Base-by-base conservation (phyloP, 2,888 invertebrate species). In the Pandemis heparana region DNA sequence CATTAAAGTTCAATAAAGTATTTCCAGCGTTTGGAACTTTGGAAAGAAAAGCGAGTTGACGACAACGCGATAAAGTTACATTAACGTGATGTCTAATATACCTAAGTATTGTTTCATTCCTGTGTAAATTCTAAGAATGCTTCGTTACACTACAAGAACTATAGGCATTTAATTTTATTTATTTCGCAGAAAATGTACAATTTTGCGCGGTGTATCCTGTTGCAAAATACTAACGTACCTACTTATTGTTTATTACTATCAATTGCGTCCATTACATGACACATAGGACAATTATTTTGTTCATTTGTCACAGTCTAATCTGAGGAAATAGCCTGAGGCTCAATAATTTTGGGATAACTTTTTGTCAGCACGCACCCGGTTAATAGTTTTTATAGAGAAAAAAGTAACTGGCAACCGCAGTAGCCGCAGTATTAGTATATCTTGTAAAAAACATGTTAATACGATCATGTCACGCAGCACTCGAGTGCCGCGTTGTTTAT, bases 1-100 rank as follows among this genome's bases (percentile, higher is more conserved):
- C n/a, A 16, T 16, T 7, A 48, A 48, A 48, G n/a, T 48, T 5
- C 48, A 48, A n/a, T 48, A 48, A 48, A 48, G 7, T 51, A 53
- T 18, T 16, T 53, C 16, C 51, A 53, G 56, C 23, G 0, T 56
- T 3, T 23, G 56, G 10, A 61, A 61, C 0, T 56, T 3, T 23
- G 56, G 10, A 61, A 61, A 18, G 23, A 16, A 70, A 56, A 61
- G 51, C 46, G 16, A 71, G 61, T 43, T 53, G 74, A 59, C 16
- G 73, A 79, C 79, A 77, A 75, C 70, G 76, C 75, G 70, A 78
- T 81, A 77, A 73, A 74, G 74, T 82, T 81, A 78, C 82, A 78
- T 78, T 76, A 80, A 75, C 74, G 75, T 71, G 38, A 41, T 32
- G 59, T 74, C 77, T 76, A 39, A 65, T 53, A 16, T 16, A n/a